Conservation (phyloP, 2,888 invertebrate genomes). For the Stictocephala bisonia region DNA sequence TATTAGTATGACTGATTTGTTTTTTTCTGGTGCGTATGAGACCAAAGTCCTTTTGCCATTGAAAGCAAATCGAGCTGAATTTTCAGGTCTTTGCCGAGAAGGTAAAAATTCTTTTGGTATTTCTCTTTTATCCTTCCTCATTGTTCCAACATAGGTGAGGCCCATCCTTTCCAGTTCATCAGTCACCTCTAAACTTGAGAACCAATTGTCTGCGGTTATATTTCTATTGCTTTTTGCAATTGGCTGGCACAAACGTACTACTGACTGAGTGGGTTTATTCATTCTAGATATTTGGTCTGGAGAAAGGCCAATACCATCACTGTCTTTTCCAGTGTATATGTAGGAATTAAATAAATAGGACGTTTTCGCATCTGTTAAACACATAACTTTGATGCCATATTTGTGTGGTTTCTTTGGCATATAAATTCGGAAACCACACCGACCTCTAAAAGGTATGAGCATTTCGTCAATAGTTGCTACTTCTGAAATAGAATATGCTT, state of each 20-base stretch:
- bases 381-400: constrained; percentile 57
- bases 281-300: constrained; percentile 55
- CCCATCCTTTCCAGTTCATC: constrained; percentile 38
- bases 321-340: constrained; percentile 58
- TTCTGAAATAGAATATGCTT: constrained; percentile 14
- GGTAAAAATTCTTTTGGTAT: constrained; percentile 42
- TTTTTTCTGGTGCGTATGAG: constrained; percentile 39
- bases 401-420: constrained; percentile 57
- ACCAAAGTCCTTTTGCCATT: constrained; percentile 41
- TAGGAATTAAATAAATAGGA: constrained; percentile 57
- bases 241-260: constrained; percentile 57
- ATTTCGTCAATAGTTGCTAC: constrained; percentile 29
- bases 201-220: constrained; percentile 61
- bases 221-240: constrained; percentile 58
- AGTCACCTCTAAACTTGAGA: constrained; percentile 58
- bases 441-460: constrained; percentile 14
- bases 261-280: constrained; percentile 57
- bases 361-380: constrained; percentile 52
- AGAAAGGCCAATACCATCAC: constrained; percentile 57
- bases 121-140: constrained; percentile 42
- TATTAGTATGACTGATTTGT: constrained; percentile 45
- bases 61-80: constrained; percentile 28
- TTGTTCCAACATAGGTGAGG: constrained; percentile 32
- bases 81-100: background rate
- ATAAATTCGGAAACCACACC: constrained; percentile 53